Evolutionary conservation across 2,797 vertebrate species (phyloP).

Genomic region (Loriculus beryllinus): DNA sequence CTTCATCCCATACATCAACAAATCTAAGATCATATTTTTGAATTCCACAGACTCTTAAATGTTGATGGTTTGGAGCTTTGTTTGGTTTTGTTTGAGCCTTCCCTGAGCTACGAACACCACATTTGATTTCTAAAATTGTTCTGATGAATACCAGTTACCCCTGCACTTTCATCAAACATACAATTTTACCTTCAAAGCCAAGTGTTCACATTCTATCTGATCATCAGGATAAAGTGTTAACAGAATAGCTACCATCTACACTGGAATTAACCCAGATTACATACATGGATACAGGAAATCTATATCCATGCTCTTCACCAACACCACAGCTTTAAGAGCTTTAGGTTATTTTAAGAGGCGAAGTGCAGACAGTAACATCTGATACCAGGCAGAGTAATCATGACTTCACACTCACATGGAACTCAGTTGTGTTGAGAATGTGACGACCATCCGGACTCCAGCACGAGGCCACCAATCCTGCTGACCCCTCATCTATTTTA

Average conservation of each 20-base stretch:
- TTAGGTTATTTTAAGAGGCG: slow-evolving; percentile 78
- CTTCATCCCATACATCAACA: neutral
- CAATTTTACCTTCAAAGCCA: neutral
- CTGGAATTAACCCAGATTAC: neutral
- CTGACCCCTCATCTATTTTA: slow-evolving; percentile 96
- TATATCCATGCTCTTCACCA: neutral
- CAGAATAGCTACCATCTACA: neutral
- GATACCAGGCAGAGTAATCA: slow-evolving; percentile 63
- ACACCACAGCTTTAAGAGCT: slow-evolving; percentile 66
- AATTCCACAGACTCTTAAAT: neutral
- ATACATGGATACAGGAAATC: slow-evolving; percentile 19
- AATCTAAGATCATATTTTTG: fast-evolving
- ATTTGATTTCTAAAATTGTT: neutral
- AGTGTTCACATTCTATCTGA: neutral
- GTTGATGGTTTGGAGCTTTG: fast-evolving
- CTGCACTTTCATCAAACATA: neutral
- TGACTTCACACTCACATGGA: slow-evolving; percentile 89
- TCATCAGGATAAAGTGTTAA: neutral
- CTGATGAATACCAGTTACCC: neutral
- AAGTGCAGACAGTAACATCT: slow-evolving; percentile 81
- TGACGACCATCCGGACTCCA: slow-evolving; percentile 99
- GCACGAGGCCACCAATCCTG: slow-evolving; percentile 91
- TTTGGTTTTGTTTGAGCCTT: neutral
- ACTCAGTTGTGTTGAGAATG: slow-evolving; percentile 97
- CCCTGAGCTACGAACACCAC: neutral